Evolutionary conservation across 2,113 vertebrate species (phyloP), one percentile per base, ranked within the genome.

Genomic region (Salminus brasiliensis): DNA sequence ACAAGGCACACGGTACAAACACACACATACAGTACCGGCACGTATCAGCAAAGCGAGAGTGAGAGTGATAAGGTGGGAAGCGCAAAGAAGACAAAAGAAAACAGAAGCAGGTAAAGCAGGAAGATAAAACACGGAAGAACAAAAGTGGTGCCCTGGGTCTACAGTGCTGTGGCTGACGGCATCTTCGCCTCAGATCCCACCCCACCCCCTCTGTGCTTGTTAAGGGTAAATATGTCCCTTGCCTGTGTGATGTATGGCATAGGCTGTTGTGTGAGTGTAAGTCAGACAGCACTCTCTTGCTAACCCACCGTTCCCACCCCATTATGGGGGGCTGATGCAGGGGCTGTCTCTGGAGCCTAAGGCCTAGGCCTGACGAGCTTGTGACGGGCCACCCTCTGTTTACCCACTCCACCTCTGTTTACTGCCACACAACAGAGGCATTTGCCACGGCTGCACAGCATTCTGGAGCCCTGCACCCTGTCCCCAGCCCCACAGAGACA

Each of bases 381-480:
- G 78, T 76, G 72, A 83, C 21, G 74, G 67, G 72, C 74, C 69
- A 76, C 32, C 43, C 53, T 69, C 70, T 86, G 86, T 88, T 88
- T 85, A 85, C 85, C 65, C 49, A 41, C 43, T 74, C 65, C 70
- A 49, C 67, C 43, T 74, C 63, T 88, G 86, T 88, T 88, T 86
- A 86, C 85, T 82, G 81, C 87, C 81, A 74, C 66, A 47, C 49
- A 81, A 45, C 49, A 84, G 83, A 85, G 81, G 60, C 81, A 86
- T 88, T 88, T 86, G 73, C 85, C 79, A 85, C 84, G 25, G 52
- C 39, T 68, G 25, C 69, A 77, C 29, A 16, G 74, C 65, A 71
- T 73, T 68, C 62, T 66, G 65, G 62, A 52, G 55, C 36, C 9
- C 32, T 69, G 53, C 29, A 67, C 25, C 60, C 13, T 63, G 30